phyloP scores from a whole-genome alignment of 2,888 invertebrate genomes.

The Eupithecia tripunctaria region DNA sequence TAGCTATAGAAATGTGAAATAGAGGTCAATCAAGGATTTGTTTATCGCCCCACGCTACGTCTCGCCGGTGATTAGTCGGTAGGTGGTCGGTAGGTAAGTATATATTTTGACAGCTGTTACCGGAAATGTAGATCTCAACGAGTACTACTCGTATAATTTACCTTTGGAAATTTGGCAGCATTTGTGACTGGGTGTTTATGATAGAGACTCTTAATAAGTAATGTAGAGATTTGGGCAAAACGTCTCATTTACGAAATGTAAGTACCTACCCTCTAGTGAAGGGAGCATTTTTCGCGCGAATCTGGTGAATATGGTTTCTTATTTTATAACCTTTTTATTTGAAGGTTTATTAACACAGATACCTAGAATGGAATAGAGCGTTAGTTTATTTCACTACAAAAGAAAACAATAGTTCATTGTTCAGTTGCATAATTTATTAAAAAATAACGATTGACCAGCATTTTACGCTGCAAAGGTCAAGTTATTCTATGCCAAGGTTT shows the following conservation, averaged over 20 bases:
- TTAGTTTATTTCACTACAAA: not conserved
- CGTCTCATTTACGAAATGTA: no score
- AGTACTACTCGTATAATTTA: no score
- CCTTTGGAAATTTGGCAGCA: no score
- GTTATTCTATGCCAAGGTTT: not conserved
- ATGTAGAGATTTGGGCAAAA: no score
- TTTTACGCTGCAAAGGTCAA: not conserved
- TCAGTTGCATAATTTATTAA: not conserved
- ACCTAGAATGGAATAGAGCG: not conserved
- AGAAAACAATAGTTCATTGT: not conserved
- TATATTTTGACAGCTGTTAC: no score
- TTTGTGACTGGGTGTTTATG: no score
- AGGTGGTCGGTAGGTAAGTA: no score
- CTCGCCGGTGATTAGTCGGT: not conserved
- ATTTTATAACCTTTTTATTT: not conserved
- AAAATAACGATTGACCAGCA: not conserved
- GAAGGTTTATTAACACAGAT: not conserved
- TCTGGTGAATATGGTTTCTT: no score
- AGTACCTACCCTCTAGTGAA: no score
- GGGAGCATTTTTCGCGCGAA: no score
- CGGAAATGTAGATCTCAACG: no score
- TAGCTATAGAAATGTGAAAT: conserved; percentile 21
- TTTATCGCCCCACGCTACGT: not conserved
- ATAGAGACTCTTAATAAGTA: no score
- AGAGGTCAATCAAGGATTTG: conserved; percentile 29